Base-by-base conservation (phyloP, 2,113 vertebrate species). In the Sylvietta virens region DNA sequence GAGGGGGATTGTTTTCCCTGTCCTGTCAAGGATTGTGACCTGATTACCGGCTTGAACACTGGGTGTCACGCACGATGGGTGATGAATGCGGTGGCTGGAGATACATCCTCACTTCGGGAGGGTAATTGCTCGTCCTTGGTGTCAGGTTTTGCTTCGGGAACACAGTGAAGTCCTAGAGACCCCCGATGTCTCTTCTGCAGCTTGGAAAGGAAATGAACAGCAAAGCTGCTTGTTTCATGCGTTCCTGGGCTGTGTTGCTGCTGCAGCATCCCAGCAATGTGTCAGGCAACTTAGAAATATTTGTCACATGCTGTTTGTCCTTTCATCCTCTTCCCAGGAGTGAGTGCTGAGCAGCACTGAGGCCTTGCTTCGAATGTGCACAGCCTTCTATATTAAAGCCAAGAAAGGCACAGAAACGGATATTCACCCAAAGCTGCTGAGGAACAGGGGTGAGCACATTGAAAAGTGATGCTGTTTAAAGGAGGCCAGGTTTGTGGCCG, bases 361-460 rank as follows among this genome's bases (percentile, higher is more conserved):
- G 21, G 23, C 58, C 67, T 47, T 19, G 23, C 35, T 84, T 85
- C 53, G 42, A 3, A 26, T 8, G 12, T 18, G 15, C 13, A 16
- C 0, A 6, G 23, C 3, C 2, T 31, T 24, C 61, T 17, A 0
- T 35, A 20, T 40, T 45, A 20, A 56, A 82, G 53, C 26, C 27
- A 18, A 18, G 89, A 48, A 19, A 22, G n/a, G 6, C 31, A n/a
- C 26, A 30, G 60, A 57, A 48, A 28, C 15, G 39, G 18, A 2
- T 18, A 7, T 45, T 81, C 8, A 56, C 15, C 3, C 26, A 39
- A 30, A 74, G 60, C 51, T 58, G 40, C 57, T 51, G 24, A 51
- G 44, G 37, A 60, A 5, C 70, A 10, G 18, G 1, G 1, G 7
- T 33, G 53, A 42, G 6, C 5, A 1, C 19, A 4, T 0, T 21